Percentiles rank a stretch among this genome's conserved stretches.
phyloP scores from a whole-genome alignment of 2,888 invertebrate species.

The Cenopis cana region DNA sequence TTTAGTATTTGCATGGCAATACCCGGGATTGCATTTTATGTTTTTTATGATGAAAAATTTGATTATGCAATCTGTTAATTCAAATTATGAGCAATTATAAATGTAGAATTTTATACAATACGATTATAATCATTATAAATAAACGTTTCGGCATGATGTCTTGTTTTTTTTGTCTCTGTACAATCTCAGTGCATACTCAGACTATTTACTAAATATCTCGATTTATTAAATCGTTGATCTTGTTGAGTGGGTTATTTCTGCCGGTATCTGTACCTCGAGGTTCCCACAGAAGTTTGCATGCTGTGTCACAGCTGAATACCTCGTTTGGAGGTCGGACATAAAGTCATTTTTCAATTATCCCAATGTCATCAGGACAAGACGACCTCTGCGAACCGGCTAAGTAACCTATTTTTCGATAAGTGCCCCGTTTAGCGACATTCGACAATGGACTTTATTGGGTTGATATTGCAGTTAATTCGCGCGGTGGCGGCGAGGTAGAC shows the following conservation, averaged over 20 bases:
- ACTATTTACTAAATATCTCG: no score
- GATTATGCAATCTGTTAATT: conserved; percentile 80
- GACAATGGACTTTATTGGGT: conserved; percentile 58
- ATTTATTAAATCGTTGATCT: neutral
- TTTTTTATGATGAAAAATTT: conserved; percentile 78
- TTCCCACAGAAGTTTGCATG: conserved; percentile 52
- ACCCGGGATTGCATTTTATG: conserved; percentile 81
- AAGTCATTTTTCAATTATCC: conserved; percentile 80
- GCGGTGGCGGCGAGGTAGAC: conserved; percentile 53
- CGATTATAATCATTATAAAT: conserved; percentile 70
- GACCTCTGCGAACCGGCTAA: conserved; percentile 67
- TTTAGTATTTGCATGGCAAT: conserved; percentile 82
- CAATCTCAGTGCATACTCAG: neutral
- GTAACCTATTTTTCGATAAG: conserved; percentile 51
- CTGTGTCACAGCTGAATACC: conserved; percentile 63
- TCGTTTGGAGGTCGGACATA: conserved; percentile 71
- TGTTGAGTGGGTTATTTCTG: neutral
- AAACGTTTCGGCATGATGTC: conserved; percentile 68
- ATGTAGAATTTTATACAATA: conserved; percentile 58
- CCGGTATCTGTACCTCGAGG: conserved; percentile 36
- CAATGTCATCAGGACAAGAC: conserved; percentile 77
- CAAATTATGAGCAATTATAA: conserved; percentile 52
- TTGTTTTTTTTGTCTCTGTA: conserved; percentile 49
- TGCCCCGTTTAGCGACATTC: conserved; percentile 49
- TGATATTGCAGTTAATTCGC: conserved; percentile 55